These are phyloP conservation scores for Noctua fimbriata DNA, from an alignment of 2,888 invertebrate genomes.

Conservation along the genomic window DNA sequence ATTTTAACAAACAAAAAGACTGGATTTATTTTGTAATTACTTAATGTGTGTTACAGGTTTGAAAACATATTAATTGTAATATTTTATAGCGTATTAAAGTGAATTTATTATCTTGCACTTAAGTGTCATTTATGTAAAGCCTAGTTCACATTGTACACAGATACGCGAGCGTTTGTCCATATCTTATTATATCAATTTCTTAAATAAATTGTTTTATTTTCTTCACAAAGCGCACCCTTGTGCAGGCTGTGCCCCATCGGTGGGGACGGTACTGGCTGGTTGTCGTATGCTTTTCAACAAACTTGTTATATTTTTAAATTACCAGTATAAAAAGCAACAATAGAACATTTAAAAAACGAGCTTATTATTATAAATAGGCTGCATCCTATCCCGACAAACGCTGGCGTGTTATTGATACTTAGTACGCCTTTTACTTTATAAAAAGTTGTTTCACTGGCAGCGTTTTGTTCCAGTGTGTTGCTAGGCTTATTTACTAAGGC, in stretches of 20 bases:
- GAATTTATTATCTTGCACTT: background rate
- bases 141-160: background rate
- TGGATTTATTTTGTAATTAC: conserved; percentile 29
- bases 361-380: background rate
- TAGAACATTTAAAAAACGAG: background rate
- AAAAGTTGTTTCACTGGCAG: conserved; percentile 2
- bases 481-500: conserved; percentile 26
- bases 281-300: background rate
- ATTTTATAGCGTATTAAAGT: background rate
- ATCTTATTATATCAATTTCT: background rate
- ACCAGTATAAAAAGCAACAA: too few relatives aligned
- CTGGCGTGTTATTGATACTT: background rate
- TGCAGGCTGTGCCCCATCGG: background rate
- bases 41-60: background rate
- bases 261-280: background rate
- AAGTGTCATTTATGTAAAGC: background rate
- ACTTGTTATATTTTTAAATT: background rate
- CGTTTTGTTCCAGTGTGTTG: conserved; percentile 38
- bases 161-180: background rate
- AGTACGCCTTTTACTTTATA: background rate
- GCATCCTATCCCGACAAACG: background rate
- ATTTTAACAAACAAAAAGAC: conserved; percentile 21
- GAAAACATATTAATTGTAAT: background rate
- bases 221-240: background rate
- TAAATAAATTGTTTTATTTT: background rate